Percentiles rank a stretch among this genome's conserved stretches.
Conservation (phyloP, 2,888 invertebrate genomes). For the Torymus texanus region DNA sequence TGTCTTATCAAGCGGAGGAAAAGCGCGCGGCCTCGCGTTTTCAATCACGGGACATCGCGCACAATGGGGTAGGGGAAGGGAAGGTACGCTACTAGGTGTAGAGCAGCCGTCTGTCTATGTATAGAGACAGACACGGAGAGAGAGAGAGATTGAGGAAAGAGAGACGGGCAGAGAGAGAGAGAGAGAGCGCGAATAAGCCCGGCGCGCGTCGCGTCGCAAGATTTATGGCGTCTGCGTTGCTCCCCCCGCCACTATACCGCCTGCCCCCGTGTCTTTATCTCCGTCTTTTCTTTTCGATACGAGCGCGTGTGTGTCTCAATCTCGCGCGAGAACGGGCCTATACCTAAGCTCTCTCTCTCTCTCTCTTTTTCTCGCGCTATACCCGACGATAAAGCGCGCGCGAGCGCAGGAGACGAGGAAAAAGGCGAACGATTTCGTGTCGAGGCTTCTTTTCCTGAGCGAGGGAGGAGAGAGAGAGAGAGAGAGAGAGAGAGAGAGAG, state of each 20-base stretch:
- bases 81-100: too few relatives aligned
- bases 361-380: too few relatives aligned
- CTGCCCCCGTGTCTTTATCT: neutral
- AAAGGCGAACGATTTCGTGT: too few relatives aligned
- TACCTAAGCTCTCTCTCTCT: too few relatives aligned
- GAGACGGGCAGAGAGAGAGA: too few relatives aligned
- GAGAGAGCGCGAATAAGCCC: slow-evolving; percentile 21
- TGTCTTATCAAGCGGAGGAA: too few relatives aligned
- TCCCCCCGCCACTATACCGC: slow-evolving; percentile 3
- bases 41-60: slow-evolving; percentile 7
- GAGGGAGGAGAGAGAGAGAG: neutral
- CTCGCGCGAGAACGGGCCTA: neutral
- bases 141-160: too few relatives aligned
- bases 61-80: neutral
- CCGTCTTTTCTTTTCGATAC: slow-evolving; percentile 7
- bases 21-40: neutral
- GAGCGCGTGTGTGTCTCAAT: slow-evolving; percentile 26
- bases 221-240: slow-evolving; percentile 37
- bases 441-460: too few relatives aligned
- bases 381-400: slow-evolving; percentile 6
- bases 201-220: slow-evolving; percentile 33
- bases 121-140: too few relatives aligned
- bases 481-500: neutral
- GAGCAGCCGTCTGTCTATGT: too few relatives aligned
- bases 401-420: too few relatives aligned